Conservation (phyloP, 2,797 vertebrate species). For the Cottoperca gobio region DNA sequence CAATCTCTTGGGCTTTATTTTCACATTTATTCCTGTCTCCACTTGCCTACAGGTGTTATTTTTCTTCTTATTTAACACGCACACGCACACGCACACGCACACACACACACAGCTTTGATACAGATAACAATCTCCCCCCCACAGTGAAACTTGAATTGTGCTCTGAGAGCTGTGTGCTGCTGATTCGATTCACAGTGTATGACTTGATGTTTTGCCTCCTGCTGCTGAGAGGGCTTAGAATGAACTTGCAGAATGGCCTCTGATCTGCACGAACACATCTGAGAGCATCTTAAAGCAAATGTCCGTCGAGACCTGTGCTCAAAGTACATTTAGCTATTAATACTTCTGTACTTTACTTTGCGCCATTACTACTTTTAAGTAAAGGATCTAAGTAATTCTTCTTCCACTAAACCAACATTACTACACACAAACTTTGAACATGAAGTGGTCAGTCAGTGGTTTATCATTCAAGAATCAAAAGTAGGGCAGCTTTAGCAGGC, state of each 20-base stretch:
- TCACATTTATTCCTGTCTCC: constrained; percentile 11
- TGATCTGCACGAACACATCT: constrained; percentile 36
- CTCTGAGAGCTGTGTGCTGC: constrained; percentile 7
- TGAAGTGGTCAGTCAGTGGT: too few relatives aligned
- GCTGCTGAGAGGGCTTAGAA: constrained; percentile 15
- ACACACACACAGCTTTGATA: constrained; percentile 15
- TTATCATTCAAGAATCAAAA: too few relatives aligned
- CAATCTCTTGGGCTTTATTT: constrained; percentile 10
- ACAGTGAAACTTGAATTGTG: constrained; percentile 28
- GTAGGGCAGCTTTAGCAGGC: neutral
- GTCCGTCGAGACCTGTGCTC: neutral
- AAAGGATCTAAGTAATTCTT: neutral
- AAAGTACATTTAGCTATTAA: neutral
- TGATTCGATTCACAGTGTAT: constrained; percentile 14
- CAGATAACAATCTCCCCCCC: constrained; percentile 45
- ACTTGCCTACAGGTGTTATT: constrained; percentile 19
- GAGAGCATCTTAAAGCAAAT: neutral
- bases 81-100: constrained; percentile 16
- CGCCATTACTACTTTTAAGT: too few relatives aligned
- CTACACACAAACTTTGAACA: neutral
- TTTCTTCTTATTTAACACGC: neutral
- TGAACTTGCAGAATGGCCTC: constrained; percentile 45
- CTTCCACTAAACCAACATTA: neutral
- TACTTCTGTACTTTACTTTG: neutral
- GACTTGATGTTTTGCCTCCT: constrained; percentile 49